Conservation (phyloP, 2,888 invertebrate genomes). For the Pristionchus maxplancki region DNA sequence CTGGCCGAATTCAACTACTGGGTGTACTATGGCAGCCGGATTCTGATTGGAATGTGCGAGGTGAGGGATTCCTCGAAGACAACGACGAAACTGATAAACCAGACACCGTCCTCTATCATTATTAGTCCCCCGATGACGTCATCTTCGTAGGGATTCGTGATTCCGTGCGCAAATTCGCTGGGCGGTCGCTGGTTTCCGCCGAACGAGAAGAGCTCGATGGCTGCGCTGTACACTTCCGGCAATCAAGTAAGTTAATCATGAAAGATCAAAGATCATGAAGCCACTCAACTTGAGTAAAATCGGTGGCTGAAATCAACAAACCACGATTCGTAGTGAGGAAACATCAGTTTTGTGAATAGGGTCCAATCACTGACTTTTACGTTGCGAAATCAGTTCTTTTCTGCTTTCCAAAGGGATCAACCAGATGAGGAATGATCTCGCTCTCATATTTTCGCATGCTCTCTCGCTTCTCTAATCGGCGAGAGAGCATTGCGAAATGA, state of each 20-base stretch:
- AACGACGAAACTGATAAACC: too few species aligned
- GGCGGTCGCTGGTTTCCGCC: conserved; percentile 51
- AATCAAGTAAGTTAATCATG: conserved; percentile 1
- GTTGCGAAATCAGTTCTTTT: too few species aligned
- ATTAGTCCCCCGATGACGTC: too few species aligned
- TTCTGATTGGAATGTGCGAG: conserved; percentile 36
- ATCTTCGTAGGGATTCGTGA: conserved; percentile 46
- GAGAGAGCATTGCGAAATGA: neutral
- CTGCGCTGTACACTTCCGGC: conserved; percentile 49
- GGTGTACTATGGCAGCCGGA: conserved; percentile 11
- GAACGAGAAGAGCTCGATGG: conserved; percentile 48
- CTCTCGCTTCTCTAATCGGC: too few species aligned
- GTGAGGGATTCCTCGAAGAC: neutral
- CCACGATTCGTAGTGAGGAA: too few species aligned
- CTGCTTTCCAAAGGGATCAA: too few species aligned
- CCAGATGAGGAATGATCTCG: too few species aligned
- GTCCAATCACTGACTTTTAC: too few species aligned
- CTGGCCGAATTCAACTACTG: conserved; percentile 46
- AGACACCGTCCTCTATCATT: neutral
- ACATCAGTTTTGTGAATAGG: too few species aligned
- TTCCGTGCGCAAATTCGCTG: conserved; percentile 48
- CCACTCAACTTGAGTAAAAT: too few species aligned
- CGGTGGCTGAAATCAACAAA: too few species aligned
- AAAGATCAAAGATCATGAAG: neutral
- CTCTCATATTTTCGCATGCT: too few species aligned